Percentiles rank a stretch among this genome's conserved stretches.
phyloP scores from a whole-genome alignment of 2,888 invertebrate species.

The Nomada ferruginata region DNA sequence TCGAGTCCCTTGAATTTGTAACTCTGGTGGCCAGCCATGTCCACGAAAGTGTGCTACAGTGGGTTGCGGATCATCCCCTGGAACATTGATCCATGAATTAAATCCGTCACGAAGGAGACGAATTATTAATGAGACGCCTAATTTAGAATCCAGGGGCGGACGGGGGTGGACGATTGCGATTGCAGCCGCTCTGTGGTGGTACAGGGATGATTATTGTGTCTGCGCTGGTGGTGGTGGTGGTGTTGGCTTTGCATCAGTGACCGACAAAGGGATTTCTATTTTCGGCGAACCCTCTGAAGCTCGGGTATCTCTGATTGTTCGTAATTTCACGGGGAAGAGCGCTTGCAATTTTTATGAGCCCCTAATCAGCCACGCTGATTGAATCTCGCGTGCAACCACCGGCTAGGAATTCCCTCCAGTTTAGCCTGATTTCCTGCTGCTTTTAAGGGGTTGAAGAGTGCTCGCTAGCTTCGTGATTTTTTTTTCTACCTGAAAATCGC shows the following conservation, averaged over 20 bases:
- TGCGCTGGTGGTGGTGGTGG: background rate
- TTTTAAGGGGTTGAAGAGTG: background rate
- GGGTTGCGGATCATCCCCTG: background rate
- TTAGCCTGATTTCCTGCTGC: constrained; percentile 20
- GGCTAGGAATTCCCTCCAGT: constrained; percentile 22
- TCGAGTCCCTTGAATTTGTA: background rate
- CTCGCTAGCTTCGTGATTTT: no score
- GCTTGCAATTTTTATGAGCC: constrained; percentile 54
- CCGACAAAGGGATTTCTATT: constrained; percentile 25
- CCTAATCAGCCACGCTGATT: constrained; percentile 49
- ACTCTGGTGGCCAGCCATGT: no score
- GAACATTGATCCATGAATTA: background rate
- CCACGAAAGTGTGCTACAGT: background rate
- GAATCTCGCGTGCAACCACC: constrained; percentile 41
- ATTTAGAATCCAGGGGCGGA: background rate
- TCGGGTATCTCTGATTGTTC: constrained; percentile 29
- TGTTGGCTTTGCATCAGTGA: background rate
- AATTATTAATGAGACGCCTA: constrained; percentile 1
- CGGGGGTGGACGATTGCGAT: background rate
- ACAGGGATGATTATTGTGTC: constrained; percentile 32
- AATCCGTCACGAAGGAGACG: background rate
- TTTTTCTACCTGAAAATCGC: no score
- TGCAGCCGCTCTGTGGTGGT: background rate
- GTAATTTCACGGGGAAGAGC: constrained; percentile 33
- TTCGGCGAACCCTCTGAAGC: constrained; percentile 3